Conservation (phyloP, 1,140 invertebrate genomes). For the Drosophila navojoa region DNA sequence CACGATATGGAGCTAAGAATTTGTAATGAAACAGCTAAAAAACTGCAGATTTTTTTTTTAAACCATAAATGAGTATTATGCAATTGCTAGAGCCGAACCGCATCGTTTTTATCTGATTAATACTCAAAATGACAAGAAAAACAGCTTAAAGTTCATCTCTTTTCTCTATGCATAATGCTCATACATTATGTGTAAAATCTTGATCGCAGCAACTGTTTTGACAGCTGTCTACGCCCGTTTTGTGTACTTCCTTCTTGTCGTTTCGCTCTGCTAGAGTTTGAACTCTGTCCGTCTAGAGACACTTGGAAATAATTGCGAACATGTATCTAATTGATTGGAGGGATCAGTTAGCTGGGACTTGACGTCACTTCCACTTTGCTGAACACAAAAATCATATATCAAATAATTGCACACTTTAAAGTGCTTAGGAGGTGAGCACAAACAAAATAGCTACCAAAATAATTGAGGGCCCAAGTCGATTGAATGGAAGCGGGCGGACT, state of each 20-base stretch:
- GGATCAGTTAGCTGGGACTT: not conserved
- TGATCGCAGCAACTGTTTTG: slow-evolving; percentile 5
- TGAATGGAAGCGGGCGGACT: slow-evolving; percentile 35
- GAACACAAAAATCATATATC: slow-evolving; percentile 18
- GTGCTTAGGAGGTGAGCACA: slow-evolving; percentile 52
- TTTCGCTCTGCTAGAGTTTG: slow-evolving; percentile 5
- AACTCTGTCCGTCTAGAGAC: not conserved
- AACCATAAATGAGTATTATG: too few species aligned
- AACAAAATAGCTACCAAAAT: slow-evolving; percentile 44
- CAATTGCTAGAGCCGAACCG: too few species aligned
- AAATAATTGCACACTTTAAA: slow-evolving; percentile 76
- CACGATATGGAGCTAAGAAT: too few species aligned
- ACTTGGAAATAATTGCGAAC: not conserved
- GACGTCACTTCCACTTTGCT: slow-evolving; percentile 35
- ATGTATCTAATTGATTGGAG: slow-evolving; percentile 12
- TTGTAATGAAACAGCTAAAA: too few species aligned
- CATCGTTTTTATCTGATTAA: too few species aligned
- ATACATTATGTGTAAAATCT: not conserved
- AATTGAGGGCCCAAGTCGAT: slow-evolving; percentile 25
- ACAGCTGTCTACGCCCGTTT: slow-evolving; percentile 12
- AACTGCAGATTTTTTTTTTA: too few species aligned
- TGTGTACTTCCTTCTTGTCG: slow-evolving; percentile 21
- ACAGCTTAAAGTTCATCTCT: not conserved
- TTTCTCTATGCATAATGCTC: not conserved
- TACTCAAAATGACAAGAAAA: not conserved